Evolutionary conservation across 2,888 invertebrate genomes (phyloP).

Genomic region (Bugula neritina): DNA sequence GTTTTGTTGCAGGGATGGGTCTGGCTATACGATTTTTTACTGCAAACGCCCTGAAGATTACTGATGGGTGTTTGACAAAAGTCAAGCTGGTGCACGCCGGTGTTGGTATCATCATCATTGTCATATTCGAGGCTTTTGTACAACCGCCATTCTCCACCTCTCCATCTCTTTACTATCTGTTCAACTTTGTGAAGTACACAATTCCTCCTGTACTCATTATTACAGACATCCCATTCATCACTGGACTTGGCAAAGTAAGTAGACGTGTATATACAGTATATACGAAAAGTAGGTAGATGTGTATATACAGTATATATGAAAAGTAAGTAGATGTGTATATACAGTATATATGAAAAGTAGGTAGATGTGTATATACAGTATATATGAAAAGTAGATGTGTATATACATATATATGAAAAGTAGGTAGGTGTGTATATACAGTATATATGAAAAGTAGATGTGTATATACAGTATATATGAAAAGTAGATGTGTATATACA

Average conservation of each 20-base stretch:
- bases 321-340: too few relatives aligned
- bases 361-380: too few relatives aligned
- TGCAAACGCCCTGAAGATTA: slow-evolving; percentile 12
- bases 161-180: slow-evolving; percentile 17
- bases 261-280: too few relatives aligned
- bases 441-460: too few relatives aligned
- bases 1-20: slow-evolving; percentile 18
- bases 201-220: slow-evolving; percentile 14
- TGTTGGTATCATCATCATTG: not conserved
- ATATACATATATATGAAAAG: too few relatives aligned
- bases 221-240: slow-evolving; percentile 22
- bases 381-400: too few relatives aligned
- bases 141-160: slow-evolving; percentile 12
- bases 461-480: too few relatives aligned
- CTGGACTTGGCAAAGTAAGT: slow-evolving; percentile 11
- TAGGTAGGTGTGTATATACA: too few relatives aligned
- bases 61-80: slow-evolving; percentile 8
- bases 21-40: slow-evolving; percentile 16
- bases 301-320: too few relatives aligned
- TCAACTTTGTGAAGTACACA: slow-evolving; percentile 15
- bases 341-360: too few relatives aligned
- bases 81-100: slow-evolving; percentile 8
- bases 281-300: too few relatives aligned
- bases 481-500: too few relatives aligned
- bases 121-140: slow-evolving; percentile 11